These are phyloP conservation scores for Xyrichtys novacula DNA, from an alignment of 2,797 vertebrate genomes.

Conservation along the genomic window DNA sequence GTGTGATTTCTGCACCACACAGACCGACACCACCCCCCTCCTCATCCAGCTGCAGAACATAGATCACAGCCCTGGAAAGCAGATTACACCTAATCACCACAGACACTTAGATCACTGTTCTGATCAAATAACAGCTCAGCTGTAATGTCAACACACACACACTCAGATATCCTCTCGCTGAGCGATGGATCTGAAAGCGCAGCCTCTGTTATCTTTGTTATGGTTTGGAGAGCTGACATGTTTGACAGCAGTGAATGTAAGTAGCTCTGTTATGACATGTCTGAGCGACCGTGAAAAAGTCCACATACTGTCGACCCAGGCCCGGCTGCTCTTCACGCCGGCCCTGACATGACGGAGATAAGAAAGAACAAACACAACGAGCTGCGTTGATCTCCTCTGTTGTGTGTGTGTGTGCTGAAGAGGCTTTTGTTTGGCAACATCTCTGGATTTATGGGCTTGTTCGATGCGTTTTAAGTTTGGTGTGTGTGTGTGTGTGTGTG, in stretches of 20 bases:
- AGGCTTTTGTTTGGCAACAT: slow-evolving; percentile 67
- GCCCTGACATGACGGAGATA: slow-evolving; percentile 74
- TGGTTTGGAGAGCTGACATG: slow-evolving; percentile 78
- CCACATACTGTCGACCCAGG: slow-evolving; percentile 59
- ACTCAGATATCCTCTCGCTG: slow-evolving; percentile 56
- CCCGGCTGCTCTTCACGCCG: slow-evolving; percentile 43
- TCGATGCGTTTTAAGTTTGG: slow-evolving; percentile 13
- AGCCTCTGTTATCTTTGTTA: slow-evolving; percentile 79
- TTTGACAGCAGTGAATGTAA: slow-evolving; percentile 82
- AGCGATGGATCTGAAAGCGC: slow-evolving; percentile 71
- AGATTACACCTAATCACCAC: slow-evolving; percentile 77
- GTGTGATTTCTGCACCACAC: slow-evolving; percentile 21
- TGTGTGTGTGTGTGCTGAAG: slow-evolving; percentile 67
- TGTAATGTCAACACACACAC: slow-evolving; percentile 73
- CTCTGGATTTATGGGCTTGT: slow-evolving; percentile 60
- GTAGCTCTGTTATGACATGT: slow-evolving; percentile 83
- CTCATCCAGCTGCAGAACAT: slow-evolving; percentile 57
- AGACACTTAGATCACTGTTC: slow-evolving; percentile 74
- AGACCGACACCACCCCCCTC: not conserved
- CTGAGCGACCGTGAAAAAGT: slow-evolving; percentile 74
- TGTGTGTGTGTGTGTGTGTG: slow-evolving; percentile 15
- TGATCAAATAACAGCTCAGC: slow-evolving; percentile 80
- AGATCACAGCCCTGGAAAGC: slow-evolving; percentile 72
- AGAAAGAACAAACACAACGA: slow-evolving; percentile 73
- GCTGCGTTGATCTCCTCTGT: slow-evolving; percentile 63